Evolutionary conservation across 2,888 invertebrate genomes (phyloP), one percentile per base, ranked within the genome.

Genomic region (Folsomia candida): DNA sequence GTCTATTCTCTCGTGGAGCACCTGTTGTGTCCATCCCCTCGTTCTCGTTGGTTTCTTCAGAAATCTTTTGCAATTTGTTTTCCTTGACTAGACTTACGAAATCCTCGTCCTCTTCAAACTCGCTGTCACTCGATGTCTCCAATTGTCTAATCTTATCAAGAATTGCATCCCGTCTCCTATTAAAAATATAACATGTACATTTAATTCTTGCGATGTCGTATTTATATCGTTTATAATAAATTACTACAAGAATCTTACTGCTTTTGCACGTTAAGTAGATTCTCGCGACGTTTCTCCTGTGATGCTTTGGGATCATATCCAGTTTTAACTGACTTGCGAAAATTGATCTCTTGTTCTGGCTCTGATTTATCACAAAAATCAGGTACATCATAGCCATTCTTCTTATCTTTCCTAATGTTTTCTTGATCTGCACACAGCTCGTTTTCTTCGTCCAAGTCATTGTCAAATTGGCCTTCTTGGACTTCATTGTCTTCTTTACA

Each of bases 111-210:
- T 81, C 82, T 73, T 85, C 86, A 29, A 82, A 76, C 0, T 76
- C 73, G 27, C 82, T 79, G 1, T 81, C 80, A 76, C 80, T 84
- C 54, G 81, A 81, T n/a, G 85, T 84, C 51, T 85, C 80, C 61
- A 89, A 84, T 11, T 87, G 87, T 78, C 89, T 82, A 69, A 83
- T 84, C 75, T 82, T 83, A 80, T 88, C 87, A 54, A 86, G 77
- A 51, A 84, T 82, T 57, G 81, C 81, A 68, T 85, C 83, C 60
- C 88, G 83, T 71, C 85, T 84, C 59, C 87, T 87, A 82, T 71
- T 84, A 83, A 70, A 65, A 47, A 20, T 11, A 6, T 47, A 64
- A 20, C 51, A 51, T 27, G 18, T 11, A 18, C 26, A 64, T 47
- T 64, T 27, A 4, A 11, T 51, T 51, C 29, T 47, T 24, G 18